Base-by-base conservation (phyloP, 2,888 invertebrate species). In the Oxycera nigricornis region DNA sequence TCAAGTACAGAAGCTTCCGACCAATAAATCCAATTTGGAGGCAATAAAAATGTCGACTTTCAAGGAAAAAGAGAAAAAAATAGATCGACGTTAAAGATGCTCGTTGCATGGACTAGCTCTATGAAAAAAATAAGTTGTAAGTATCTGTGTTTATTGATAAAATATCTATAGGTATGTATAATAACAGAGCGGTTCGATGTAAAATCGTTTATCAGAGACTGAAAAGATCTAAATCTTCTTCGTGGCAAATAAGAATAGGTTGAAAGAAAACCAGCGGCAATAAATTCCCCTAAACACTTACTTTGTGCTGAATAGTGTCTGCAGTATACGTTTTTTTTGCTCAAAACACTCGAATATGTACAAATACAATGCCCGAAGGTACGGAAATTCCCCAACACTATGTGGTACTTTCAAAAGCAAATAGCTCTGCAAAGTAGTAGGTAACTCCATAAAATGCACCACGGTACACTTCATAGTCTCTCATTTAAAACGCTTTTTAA, bases 21-120 rank as follows among this genome's bases (percentile, higher is more conserved):
- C 70, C 70, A 70, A 70, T 70, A 70, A 70, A 70, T 70, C 70
- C 70, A 70, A 70, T 70, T 70, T 70, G 70, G 55, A 31, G 70
- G 70, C 28, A 70, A 70, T 70, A 70, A 70, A 70, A 70, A 70
- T 52, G 70, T 70, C 70, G 70, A 52, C 52, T 35, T 17, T 22
- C 41, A 17, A 20, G 55, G 62, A 31, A 20, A 35, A 22, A 55
- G 4, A 62, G 39, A 62, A 35, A 20, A 62, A 62, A 62, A 62
- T 9, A 20, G 14, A 59, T 59, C 59, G 11, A 55, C 55, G 55
- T 17, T n/a, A 55, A 20, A 55, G 6, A 35, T 35, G 11, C 7
- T 35, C 35, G 35, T 11, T n/a, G 17, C 46, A 14, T 46, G 3
- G 17, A 11, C 2, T 4, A 9, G 7, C 22, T 6, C 11, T 14